Evolutionary conservation across 2,888 invertebrate genomes (phyloP), one percentile per base, ranked within the genome.

Genomic region (Liopterus haemorrhoidalis): DNA sequence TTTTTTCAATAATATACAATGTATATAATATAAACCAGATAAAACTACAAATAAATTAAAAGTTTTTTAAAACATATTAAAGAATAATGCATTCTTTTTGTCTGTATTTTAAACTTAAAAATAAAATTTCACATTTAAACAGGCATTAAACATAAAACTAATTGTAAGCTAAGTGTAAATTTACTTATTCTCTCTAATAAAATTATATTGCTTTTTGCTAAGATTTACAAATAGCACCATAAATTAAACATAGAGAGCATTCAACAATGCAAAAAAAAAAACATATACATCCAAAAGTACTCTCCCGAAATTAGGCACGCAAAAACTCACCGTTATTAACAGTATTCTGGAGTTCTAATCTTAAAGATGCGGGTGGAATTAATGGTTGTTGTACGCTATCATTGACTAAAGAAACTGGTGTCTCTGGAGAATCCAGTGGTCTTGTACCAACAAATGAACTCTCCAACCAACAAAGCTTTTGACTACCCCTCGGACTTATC

Each of bases 371-470:
- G 37, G 62, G 60, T 19, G 61, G 59, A 14, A 56, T 39, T 54
- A 52, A 28, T 46, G 53, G 48, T 54, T 54, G 49, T 54, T 51
- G 47, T 49, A 70, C 66, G 54, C 71, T 72, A 33, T 70, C 70
- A 32, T 62, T 69, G 32, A 59, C 60, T 54, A 65, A 55, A 51
- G 61, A 78, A 57, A 81, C 72, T 25, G 89, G 88, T 49, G 88
- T 88, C 68, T 87, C 85, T 12, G 90, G 90, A 35, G 87, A 86
- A 58, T 89, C 89, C 62, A 87, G 70, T 2, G 89, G 90, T 60
- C 86, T 82, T 59, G 84, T 85, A 58, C 86, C 86, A 49, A 87
- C 85, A 66, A 93, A 93, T 53, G 90, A 90, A 69, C 90, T 91
- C 68, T 93, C 93, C 66, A 92, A 76, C 92, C 93, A 92, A 67